These are phyloP conservation scores for Dicyrtomina minuta DNA, from an alignment of 2,888 invertebrate genomes.

Conservation along the genomic window DNA sequence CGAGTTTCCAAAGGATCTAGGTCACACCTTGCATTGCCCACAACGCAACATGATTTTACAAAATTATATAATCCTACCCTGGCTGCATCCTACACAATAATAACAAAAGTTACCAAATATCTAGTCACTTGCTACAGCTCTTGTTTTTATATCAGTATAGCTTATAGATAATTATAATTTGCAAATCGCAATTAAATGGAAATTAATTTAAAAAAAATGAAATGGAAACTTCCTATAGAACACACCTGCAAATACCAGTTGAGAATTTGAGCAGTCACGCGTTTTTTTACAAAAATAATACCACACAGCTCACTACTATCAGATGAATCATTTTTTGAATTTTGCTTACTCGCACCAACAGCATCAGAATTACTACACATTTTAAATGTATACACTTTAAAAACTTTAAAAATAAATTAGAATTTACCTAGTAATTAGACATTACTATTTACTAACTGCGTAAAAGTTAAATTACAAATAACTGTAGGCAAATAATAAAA, in stretches of 20 bases:
- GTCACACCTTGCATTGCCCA: constrained; percentile 67
- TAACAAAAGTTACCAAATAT: too few species aligned
- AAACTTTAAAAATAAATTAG: too few species aligned
- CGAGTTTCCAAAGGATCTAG: constrained; percentile 62
- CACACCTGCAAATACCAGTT: constrained; percentile 38
- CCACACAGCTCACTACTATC: constrained; percentile 62
- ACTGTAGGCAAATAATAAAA: neutral
- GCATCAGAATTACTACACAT: too few species aligned
- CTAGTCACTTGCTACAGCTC: too few species aligned
- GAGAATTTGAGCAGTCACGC: constrained; percentile 62
- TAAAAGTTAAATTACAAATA: neutral
- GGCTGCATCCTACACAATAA: constrained; percentile 52
- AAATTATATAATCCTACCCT: constrained; percentile 62
- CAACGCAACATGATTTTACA: constrained; percentile 70
- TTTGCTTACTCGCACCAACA: too few species aligned
- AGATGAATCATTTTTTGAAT: too few species aligned
- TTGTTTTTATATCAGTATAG: too few species aligned
- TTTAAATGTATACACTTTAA: too few species aligned
- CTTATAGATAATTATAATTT: too few species aligned
- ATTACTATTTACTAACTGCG: neutral
- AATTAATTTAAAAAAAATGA: too few species aligned
- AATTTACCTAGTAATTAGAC: neutral
- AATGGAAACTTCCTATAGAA: too few species aligned
- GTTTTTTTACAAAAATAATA: constrained; percentile 71
- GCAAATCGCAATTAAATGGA: too few species aligned